Base-by-base conservation (phyloP, 23 tunicate genomes). In the Styela clava region DNA sequence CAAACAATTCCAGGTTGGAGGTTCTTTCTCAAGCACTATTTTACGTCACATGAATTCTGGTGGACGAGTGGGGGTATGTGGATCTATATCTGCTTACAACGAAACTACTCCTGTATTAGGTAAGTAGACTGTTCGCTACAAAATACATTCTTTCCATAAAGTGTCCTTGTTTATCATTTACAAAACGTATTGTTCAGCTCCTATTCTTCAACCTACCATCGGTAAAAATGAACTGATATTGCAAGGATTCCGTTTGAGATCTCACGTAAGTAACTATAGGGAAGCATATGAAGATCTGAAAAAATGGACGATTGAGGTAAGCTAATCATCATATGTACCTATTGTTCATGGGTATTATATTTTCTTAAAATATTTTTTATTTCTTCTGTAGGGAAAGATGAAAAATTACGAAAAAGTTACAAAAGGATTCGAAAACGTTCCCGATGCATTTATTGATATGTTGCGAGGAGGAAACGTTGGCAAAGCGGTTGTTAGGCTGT, bases 1-100 rank as follows among this genome's bases (percentile, higher is more conserved):
- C n/a, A n/a, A n/a, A n/a, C 12, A 44, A 44, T 44, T 44, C 56
- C 12, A 89, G 95, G 86, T 83, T 74, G 95, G 89, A 2, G 95
- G 95, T 22, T 69, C 80, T 24, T 24, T 89, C 18, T 74, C 95
- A 1, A 69, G 79, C 34, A 83, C 73, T 23, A 63, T 89, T 32
- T 71, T 89, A 18, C 9, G 22, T 2, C 65, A 73, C 22, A 89
- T 89, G 95, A 85, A 85, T 27, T 2, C 5, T 7, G 1, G 35
- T 16, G 95, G 95, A 56, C 36, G 95, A 68, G 68, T 89, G 56
- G 83, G 85, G 16, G 79, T 64, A 31, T 89, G 95, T 56, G 95
- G 95, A 61, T 62, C 82, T 12, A 84, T 76, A 12, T 29, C 74
- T 26, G 22, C 76, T 23, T 84, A 84, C 63, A 84, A 77, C 12